Percentiles rank a stretch among this genome's conserved stretches.
Conservation (phyloP, 2,888 invertebrate genomes). For the Eilema caniola region DNA sequence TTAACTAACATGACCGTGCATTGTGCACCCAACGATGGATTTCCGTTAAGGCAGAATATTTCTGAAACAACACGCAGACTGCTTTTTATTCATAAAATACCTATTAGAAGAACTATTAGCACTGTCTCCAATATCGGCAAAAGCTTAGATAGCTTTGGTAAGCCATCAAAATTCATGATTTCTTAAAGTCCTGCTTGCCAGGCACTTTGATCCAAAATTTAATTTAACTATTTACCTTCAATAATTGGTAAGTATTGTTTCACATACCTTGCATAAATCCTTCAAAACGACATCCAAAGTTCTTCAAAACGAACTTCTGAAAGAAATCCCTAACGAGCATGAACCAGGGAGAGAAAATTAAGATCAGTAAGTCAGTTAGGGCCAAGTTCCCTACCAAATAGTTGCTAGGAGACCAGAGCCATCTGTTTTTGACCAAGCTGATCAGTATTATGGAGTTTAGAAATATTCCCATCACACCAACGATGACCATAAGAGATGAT, state of each 20-base stretch:
- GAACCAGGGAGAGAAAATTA: constrained; percentile 91
- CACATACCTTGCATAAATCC: constrained; percentile 90
- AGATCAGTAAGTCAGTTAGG: constrained; percentile 89
- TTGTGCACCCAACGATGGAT: too few relatives aligned
- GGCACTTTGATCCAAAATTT: too few relatives aligned
- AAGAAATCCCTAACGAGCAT: constrained; percentile 91
- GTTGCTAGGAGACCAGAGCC: constrained; percentile 90
- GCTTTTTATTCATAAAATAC: too few relatives aligned
- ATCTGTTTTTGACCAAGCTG: constrained; percentile 87
- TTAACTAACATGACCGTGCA: background rate
- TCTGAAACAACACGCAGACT: too few relatives aligned
- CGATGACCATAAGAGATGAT: constrained; percentile 85
- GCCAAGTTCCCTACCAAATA: constrained; percentile 92
- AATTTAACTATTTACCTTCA: too few relatives aligned
- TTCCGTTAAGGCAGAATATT: too few relatives aligned
- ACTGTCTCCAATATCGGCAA: too few relatives aligned
- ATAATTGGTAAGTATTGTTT: background rate
- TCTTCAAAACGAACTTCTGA: constrained; percentile 92
- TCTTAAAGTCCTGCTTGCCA: too few relatives aligned
- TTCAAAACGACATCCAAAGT: constrained; percentile 92
- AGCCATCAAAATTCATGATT: too few relatives aligned
- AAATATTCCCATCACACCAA: constrained; percentile 89
- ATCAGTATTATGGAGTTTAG: constrained; percentile 89
- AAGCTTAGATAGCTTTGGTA: too few relatives aligned
- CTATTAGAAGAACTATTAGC: too few relatives aligned